Conservation (phyloP, 2,113 vertebrate genomes). For the Pseudonaja textilis region DNA sequence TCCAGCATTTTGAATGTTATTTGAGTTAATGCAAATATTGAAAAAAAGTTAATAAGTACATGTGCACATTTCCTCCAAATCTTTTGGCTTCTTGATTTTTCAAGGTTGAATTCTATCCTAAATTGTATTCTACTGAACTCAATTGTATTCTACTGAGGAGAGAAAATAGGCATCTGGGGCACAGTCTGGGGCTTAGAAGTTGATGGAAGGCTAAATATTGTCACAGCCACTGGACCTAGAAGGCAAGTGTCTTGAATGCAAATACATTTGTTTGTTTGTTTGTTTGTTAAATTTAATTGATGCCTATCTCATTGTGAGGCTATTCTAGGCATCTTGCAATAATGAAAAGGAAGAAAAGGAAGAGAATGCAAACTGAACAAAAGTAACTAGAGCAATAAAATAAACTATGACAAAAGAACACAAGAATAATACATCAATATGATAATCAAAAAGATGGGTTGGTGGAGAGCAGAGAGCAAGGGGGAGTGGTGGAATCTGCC, state of each 20-base stretch:
- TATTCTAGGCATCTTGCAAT: too few species aligned
- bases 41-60: background rate
- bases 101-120: background rate
- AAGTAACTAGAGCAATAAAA: too few species aligned
- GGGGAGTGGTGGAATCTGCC: too few species aligned
- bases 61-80: background rate
- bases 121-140: background rate
- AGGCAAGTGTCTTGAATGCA: background rate
- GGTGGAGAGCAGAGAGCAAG: too few species aligned
- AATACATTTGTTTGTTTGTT: too few species aligned
- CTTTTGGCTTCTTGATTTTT: background rate
- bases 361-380: too few species aligned
- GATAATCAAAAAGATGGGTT: too few species aligned
- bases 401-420: too few species aligned
- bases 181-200: background rate
- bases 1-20: background rate
- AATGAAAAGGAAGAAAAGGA: too few species aligned
- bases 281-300: too few species aligned
- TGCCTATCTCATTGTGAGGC: too few species aligned
- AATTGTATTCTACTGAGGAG: background rate
- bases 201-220: background rate
- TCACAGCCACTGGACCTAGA: background rate
- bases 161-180: background rate
- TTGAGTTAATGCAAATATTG: background rate
- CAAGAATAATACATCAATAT: too few species aligned